Base-by-base conservation (phyloP, 2,888 invertebrate genomes). In the Protonemura montana region DNA sequence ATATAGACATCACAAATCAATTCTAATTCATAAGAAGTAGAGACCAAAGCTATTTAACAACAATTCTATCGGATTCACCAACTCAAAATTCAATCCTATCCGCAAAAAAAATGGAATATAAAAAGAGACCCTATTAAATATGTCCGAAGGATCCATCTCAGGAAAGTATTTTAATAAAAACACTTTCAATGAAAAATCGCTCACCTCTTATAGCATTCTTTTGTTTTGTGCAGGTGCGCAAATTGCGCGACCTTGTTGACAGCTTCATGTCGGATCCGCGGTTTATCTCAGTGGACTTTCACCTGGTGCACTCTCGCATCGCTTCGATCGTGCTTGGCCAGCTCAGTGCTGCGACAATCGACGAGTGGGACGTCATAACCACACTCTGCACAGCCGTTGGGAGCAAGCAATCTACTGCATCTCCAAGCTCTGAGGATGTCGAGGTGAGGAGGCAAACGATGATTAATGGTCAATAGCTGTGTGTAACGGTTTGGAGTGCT, bases 241-340 rank as follows among this genome's bases (percentile, higher is more conserved):
- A 95, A 90, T 91, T 96, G 77, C 95, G 95, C 90, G 93, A 94
- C 88, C 93, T 95, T 2, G 94, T 95, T 81, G 93, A 92, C 85
- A 94, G 95, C 76, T 96, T 95, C 90, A 94, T 94, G 93, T 94
- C 94, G 88, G 95, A 96, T 90, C 91, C 92, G 28, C 91, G 95
- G 87, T 89, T 89, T 83, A 77, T 86, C 6, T 87, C 92, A 25
- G 94, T 95, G 0, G 92, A 95, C 90, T 95, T 95, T 89, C 92
- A 93, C 16, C 91, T 94, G 87, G 93, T 94, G 76, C 96, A 96
- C 90, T 94, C 94, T 0, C 91, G 95, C 80, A 91, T 95, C 86
- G 95, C 95, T 0, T 93, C 94, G 88, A 90, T 95, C 27, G 94
- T 95, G 0, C 93, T 94, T 0, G 93, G 92, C 88, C 94, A 94